Conservation (phyloP, 2,797 vertebrate genomes). For the Gymnothorax javanicus region DNA sequence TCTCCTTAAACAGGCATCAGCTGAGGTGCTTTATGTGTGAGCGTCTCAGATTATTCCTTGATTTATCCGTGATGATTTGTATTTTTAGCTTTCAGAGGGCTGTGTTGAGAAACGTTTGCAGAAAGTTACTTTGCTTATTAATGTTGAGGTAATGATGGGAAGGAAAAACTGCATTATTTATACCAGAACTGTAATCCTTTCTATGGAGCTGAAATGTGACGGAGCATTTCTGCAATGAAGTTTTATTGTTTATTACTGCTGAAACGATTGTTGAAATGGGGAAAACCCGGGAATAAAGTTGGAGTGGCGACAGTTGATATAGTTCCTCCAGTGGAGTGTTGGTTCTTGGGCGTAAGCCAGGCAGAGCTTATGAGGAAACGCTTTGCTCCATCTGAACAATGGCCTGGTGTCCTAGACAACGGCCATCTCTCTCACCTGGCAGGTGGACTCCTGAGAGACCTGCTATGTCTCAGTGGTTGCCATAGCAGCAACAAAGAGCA, state of each 20-base stretch:
- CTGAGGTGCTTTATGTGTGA: not conserved
- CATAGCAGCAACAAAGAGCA: conserved; percentile 48
- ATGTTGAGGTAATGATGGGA: not conserved
- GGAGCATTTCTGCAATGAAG: not conserved
- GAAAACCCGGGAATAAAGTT: not conserved
- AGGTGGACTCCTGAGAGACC: conserved; percentile 45
- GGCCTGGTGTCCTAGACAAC: conserved; percentile 35
- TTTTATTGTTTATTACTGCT: not conserved
- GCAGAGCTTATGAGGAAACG: not conserved
- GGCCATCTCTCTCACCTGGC: conserved; percentile 39
- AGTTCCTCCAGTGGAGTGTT: not conserved
- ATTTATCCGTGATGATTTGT: not conserved
- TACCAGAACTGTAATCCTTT: not conserved
- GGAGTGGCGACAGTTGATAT: not conserved
- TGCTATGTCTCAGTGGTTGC: conserved; percentile 47
- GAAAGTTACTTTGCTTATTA: conserved; percentile 2
- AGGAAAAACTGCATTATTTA: conserved; percentile 6
- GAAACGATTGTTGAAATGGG: not conserved
- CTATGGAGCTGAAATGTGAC: not conserved
- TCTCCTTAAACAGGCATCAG: not conserved
- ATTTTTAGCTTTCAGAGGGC: not conserved
- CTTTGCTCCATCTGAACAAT: conserved; percentile 27
- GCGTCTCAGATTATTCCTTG: conserved; percentile 15
- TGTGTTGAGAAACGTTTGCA: not conserved
- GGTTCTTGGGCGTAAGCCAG: not conserved